Evolutionary conservation across 2,888 invertebrate species (phyloP), one percentile per base, ranked within the genome.

Genomic region (Tetragnatha montana): DNA sequence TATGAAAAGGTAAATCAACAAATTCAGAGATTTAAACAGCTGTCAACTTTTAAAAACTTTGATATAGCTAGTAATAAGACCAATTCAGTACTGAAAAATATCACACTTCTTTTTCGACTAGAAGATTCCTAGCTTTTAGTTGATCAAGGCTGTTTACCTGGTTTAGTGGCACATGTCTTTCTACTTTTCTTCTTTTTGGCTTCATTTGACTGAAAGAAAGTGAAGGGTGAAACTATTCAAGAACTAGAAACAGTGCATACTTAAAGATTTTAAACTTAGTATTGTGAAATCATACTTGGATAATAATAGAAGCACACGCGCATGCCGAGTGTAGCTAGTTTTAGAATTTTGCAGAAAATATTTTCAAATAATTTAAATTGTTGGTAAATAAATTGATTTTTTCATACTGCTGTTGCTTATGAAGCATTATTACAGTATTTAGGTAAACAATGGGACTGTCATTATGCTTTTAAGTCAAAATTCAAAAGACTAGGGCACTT

Each of bases 81-180:
- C 73, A 82, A 73, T 47, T 19, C 47, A 35, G 19, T 78, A 22
- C 47, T 76, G 19, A 74, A 87, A 88, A 88, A 82, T 82, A 88
- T 88, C 88, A 88, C 83, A 83, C 68, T 74, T 21, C 35, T 47
- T 12, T 76, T 81, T 50, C 12, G 88, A 83, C 88, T 83, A 88
- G 88, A 71, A n/a, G n/a, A 78, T 83, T 60, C 21, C 17, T 78
- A 82, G 22, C 17, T 74, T 70, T 35, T 49, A 81, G n/a, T 35
- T 50, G 17, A 71, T 68, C 50, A 88, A 21, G 17, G 71, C 74
- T 81, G 35, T 82, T 84, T 82, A 84, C 91, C 88, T 91, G 91
- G 84, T 89, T 89, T 91, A n/a, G 82, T 14, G 78, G 83, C 79
- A 70, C 68, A 60, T 21, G 86, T 68, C 68, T 90, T 81, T 68